These are phyloP conservation scores for Dendrolimus punctatus DNA, from an alignment of 1,140 invertebrate genomes.

Conservation along the genomic window DNA sequence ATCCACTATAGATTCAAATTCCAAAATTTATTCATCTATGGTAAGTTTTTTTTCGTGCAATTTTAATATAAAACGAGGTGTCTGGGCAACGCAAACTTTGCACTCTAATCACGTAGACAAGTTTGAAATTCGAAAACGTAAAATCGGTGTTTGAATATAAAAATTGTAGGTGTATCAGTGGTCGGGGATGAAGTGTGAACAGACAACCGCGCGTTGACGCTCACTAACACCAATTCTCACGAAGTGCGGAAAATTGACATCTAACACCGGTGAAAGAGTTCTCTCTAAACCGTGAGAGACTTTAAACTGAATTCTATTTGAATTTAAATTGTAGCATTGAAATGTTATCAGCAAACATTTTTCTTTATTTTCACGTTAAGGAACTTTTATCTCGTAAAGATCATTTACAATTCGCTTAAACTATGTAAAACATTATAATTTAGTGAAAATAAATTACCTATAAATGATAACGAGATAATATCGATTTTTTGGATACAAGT, in stretches of 20 bases:
- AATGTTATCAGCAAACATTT: neutral
- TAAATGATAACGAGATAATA: no score
- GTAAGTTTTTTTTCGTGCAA: conserved; percentile 5
- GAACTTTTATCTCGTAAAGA: neutral
- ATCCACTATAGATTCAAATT: neutral
- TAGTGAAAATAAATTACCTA: no score
- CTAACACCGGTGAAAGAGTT: conserved; percentile 28
- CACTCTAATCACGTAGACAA: conserved; percentile 45
- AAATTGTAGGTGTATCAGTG: conserved; percentile 31
- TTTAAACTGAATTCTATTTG: conserved; percentile 13
- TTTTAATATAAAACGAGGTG: conserved; percentile 38
- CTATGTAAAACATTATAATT: no score
- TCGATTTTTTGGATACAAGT: no score
- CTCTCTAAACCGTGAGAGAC: conserved; percentile 27
- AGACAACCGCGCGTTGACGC: conserved; percentile 16
- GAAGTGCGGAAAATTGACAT: conserved; percentile 48
- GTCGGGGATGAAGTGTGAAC: conserved; percentile 4
- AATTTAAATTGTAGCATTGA: neutral
- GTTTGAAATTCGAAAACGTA: conserved; percentile 53
- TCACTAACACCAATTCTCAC: conserved; percentile 40
- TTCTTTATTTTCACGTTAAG: no score
- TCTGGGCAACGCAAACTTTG: conserved; percentile 35
- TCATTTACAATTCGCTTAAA: neutral
- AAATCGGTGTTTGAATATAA: conserved; percentile 55
- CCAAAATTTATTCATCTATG: neutral